Evolutionary conservation across 2,888 invertebrate species (phyloP).

Genomic region (Mesoligia furuncula): DNA sequence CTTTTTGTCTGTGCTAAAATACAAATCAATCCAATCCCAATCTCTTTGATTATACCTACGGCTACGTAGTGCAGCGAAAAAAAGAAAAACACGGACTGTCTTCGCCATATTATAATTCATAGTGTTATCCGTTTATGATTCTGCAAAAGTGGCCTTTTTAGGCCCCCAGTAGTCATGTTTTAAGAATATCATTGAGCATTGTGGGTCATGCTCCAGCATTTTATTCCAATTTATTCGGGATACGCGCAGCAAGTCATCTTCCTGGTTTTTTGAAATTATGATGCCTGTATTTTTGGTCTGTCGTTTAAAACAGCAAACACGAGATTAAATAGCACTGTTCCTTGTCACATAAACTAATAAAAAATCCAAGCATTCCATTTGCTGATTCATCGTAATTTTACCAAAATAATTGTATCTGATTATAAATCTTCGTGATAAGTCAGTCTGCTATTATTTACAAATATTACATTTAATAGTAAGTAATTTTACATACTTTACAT

Average conservation of each 20-base stretch:
- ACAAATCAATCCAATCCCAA: too few species aligned
- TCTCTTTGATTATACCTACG: too few species aligned
- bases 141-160: too few species aligned
- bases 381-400: conserved; percentile 9
- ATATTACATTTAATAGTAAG: conserved; percentile 21
- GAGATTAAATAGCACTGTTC: too few species aligned
- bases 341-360: too few species aligned
- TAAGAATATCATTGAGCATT: not conserved
- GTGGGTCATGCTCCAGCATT: not conserved
- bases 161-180: too few species aligned
- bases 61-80: too few species aligned
- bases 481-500: conserved; percentile 34
- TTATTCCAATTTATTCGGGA: not conserved
- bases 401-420: conserved; percentile 22
- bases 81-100: too few species aligned
- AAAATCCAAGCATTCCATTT: conserved; percentile 11
- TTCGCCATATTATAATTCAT: too few species aligned
- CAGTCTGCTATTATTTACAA: conserved; percentile 23
- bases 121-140: too few species aligned
- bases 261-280: not conserved
- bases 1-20: too few species aligned
- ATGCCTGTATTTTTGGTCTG: not conserved
- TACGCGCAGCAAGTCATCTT: not conserved
- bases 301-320: not conserved
- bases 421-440: conserved; percentile 28